Conservation (phyloP, 2,113 vertebrate genomes). For the Seriola aureovittata region DNA sequence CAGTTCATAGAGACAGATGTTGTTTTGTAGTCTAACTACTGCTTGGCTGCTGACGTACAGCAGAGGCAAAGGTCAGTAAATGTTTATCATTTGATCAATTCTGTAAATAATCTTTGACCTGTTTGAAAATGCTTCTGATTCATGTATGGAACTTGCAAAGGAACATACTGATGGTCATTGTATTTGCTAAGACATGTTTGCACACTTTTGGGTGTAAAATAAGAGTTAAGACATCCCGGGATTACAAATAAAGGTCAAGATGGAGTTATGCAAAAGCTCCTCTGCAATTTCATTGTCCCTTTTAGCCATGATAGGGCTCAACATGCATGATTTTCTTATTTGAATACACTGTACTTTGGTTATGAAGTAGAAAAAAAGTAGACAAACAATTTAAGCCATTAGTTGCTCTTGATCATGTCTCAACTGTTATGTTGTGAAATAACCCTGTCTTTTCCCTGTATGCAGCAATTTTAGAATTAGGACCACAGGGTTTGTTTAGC, state of each 20-base stretch:
- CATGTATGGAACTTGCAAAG: not conserved
- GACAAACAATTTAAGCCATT: conserved; percentile 13
- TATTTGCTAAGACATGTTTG: not conserved
- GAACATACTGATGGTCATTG: not conserved
- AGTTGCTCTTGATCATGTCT: conserved; percentile 18
- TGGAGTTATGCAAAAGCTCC: not conserved
- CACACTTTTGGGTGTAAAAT: not conserved
- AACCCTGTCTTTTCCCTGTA: not conserved
- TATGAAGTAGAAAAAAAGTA: conserved; percentile 10
- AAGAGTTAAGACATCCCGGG: not conserved
- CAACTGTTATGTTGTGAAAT: conserved; percentile 25
- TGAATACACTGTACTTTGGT: not conserved
- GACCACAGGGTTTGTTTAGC: conserved; percentile 23
- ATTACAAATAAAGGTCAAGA: conserved; percentile 11
- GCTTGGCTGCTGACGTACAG: not conserved
- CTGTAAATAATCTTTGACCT: conserved; percentile 15
- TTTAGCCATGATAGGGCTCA: not conserved
- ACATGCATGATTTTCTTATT: not conserved
- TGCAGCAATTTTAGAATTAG: conserved; percentile 30
- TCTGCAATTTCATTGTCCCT: not conserved
- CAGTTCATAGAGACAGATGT: not conserved
- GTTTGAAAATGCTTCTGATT: not conserved
- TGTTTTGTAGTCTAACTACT: not conserved
- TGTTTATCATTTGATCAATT: conserved; percentile 16
- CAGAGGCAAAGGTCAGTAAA: not conserved